Evolutionary conservation across 2,888 invertebrate genomes (phyloP), one percentile per base, ranked within the genome.

Genomic region (Tridacna gigas): DNA sequence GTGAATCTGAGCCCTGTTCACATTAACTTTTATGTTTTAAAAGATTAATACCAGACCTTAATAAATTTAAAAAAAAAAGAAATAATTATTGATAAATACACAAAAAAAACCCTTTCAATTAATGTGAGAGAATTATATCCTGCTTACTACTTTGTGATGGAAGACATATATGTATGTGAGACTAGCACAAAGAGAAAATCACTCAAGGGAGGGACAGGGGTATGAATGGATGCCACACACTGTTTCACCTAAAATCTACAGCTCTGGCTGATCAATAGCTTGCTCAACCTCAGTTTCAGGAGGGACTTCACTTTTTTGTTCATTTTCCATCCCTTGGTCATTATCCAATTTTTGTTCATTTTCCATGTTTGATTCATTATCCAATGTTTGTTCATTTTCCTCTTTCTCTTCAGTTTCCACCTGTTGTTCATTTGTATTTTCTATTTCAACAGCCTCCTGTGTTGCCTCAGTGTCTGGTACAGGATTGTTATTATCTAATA

Each of bases 221-320:
- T 18, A 67, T 67, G 37, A n/a, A 67, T 67, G 67, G 28, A 28
- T 67, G 45, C n/a, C 67, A 67, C 67, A 67, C 67, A 45, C 20
- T 37, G 45, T 25, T 18, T 67, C 67, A 67, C 67, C 67, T 67
- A 56, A 2, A 67, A n/a, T 67, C n/a, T 67, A 67, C 45, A 45
- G 15, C 45, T 67, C 67, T 67, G 67, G 67, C 67, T 67, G 67
- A 67, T 45, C 67, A 67, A 67, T 67, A 67, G 67, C 37, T 37
- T 20, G 25, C 28, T 56, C 60, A 60, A 12, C 28, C 25, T 20
- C 74, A 28, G n/a, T 26, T 60, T 56, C 60, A n/a, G 2, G 11
- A 26, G 11, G n/a, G 26, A 26, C 37, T n/a, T 71, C 71, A 71
- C 11, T 45, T 47, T 71, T 45, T 22, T 45, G 22, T 48, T 20